phyloP scores from a whole-genome alignment of 2,113 vertebrate species.

The Xiphophorus hellerii region DNA sequence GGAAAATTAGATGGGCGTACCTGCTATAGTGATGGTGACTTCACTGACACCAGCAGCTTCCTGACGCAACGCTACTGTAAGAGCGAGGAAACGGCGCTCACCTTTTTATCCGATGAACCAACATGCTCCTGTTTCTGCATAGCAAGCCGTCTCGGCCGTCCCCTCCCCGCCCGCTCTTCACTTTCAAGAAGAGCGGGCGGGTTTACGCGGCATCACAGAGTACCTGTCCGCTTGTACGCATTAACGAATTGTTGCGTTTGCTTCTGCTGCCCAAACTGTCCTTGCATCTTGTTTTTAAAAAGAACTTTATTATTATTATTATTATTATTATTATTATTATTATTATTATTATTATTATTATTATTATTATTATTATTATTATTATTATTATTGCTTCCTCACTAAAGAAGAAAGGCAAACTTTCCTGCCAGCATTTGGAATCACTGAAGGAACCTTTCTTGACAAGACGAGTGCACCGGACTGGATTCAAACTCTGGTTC shows the following conservation, averaged over 20 bases:
- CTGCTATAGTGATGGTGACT: conserved; percentile 58
- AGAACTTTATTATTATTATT: no score
- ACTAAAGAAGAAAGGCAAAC: conserved; percentile 4
- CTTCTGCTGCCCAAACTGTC: conserved; percentile 6
- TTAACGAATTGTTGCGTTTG: not conserved
- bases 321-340: not conserved
- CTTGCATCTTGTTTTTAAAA: not conserved
- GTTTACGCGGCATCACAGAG: conserved; percentile 19
- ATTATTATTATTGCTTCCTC: not conserved
- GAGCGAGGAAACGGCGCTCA: conserved; percentile 62
- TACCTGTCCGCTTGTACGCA: conserved; percentile 1
- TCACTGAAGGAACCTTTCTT: conserved; percentile 2
- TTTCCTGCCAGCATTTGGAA: conserved; percentile 17
- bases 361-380: no score
- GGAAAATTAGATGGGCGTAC: conserved; percentile 37
- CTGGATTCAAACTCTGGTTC: not conserved
- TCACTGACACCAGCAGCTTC: conserved; percentile 72
- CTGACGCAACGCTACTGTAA: conserved; percentile 82
- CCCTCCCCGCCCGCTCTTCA: conserved; percentile 14
- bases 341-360: not conserved
- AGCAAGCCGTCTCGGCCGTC: conserved; percentile 63
- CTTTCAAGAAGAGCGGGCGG: conserved; percentile 36
- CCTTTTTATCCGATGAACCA: conserved; percentile 74
- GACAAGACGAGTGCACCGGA: not conserved
- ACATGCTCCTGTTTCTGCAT: conserved; percentile 74